A percentile compares a stretch with the other conserved stretches of the same genome.
Evolutionary conservation across 2,888 invertebrate species (phyloP).

Genomic region (Drosophila anomelani): DNA sequence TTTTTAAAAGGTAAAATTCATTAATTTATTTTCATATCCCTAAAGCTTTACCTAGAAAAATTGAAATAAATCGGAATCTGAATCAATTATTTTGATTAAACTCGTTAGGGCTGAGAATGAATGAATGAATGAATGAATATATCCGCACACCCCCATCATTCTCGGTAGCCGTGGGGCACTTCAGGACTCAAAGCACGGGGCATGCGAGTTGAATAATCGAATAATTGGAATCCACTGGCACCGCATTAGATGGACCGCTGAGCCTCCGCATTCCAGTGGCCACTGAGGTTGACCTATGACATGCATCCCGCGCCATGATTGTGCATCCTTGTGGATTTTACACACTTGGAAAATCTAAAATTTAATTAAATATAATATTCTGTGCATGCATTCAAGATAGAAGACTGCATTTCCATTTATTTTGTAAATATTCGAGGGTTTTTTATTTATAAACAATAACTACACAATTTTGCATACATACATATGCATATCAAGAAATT

Average conservation of each 20-base stretch:
- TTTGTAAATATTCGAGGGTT: background rate
- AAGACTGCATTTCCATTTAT: background rate
- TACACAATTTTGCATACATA: background rate
- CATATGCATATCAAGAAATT: background rate
- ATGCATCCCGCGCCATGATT: slow-evolving; percentile 2
- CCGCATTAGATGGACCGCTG: slow-evolving; percentile 21
- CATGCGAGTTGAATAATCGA: slow-evolving; percentile 17
- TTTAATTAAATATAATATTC: too few relatives aligned
- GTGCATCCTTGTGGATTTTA: slow-evolving; percentile 16
- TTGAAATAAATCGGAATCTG: too few relatives aligned
- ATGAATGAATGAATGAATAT: slow-evolving; percentile 1
- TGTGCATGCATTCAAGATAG: background rate
- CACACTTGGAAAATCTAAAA: slow-evolving; percentile 1
- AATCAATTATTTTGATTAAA: slow-evolving; percentile 23
- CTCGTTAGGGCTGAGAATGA: slow-evolving; percentile 8
- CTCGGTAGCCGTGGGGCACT: background rate
- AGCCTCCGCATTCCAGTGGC: slow-evolving; percentile 34
- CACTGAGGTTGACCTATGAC: slow-evolving; percentile 28
- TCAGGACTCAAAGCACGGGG: background rate
- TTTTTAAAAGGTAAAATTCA: background rate
- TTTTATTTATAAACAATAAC: background rate
- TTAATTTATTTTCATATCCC: background rate
- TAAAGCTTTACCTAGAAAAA: background rate
- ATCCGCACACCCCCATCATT: slow-evolving; percentile 1
- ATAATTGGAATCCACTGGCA: slow-evolving; percentile 25